Evolutionary conservation across 2,888 invertebrate genomes (phyloP), one percentile per base, ranked within the genome.

Genomic region (Antitype chi): DNA sequence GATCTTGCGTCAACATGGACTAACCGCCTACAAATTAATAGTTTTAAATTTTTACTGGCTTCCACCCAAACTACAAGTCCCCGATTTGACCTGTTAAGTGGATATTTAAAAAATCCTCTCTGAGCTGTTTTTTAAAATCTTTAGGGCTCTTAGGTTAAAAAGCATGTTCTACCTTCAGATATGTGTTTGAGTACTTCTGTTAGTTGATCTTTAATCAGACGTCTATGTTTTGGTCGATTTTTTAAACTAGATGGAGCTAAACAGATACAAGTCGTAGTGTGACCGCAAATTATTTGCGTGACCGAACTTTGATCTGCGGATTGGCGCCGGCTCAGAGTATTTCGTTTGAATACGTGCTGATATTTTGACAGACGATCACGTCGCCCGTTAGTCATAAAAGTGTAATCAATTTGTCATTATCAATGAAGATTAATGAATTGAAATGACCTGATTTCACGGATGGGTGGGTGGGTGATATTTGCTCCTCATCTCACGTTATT

Each of bases 331-430:
- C 15, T 38, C 53, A 13, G 47, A 80, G 28, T 49, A 52, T 43
- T 81, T 17, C n/a, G 64, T 80, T 66, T 60, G 28, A 81, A 55
- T 70, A 59, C 28, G 57, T 57, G 55, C 28, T 74, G 49, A 43
- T 73, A 81, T 38, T 80, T 68, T 59, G n/a, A 64, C 28, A 70
- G 32, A 64, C 47, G 25, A 64, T 60, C 60, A 67, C 79, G 73
- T 81, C 73, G 47, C 66, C 60, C 2, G 5, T 66, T 28, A 38
- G 52, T 57, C 72, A 62, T 84, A 64, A 81, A 83, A 83, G 1
- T 60, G 81, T 74, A 62, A 78, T 66, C 81, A 59, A 73, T 80
- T 73, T 78, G 43, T 64, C 63, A 78, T 59, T 73, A 53, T 25
- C 57, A 80, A 53, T 60, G 32, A 25, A 32, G 17, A 63, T 76